Conservation (phyloP, 2,888 invertebrate species). For the Heteromyza rotundicornis region DNA sequence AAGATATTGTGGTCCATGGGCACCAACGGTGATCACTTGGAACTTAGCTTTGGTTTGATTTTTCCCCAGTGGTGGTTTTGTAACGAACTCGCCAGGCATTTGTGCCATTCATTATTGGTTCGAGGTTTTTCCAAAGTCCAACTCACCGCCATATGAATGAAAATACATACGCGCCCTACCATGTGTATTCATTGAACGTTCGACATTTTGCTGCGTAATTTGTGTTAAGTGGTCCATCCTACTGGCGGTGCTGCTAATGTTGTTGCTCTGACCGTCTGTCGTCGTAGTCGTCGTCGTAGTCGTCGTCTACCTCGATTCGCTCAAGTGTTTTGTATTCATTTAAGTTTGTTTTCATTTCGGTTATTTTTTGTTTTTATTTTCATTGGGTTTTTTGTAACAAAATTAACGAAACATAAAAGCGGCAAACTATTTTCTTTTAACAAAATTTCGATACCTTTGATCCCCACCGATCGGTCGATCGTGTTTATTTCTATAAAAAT, state of each 20-base stretch:
- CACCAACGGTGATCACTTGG: neutral
- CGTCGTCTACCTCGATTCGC: constrained; percentile 11
- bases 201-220: constrained; percentile 59
- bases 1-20: neutral
- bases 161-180: no score
- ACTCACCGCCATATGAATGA: no score
- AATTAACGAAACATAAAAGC: constrained; percentile 42
- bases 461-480: constrained; percentile 46
- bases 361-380: constrained; percentile 6
- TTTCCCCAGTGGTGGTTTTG: neutral
- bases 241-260: constrained; percentile 34
- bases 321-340: constrained; percentile 35
- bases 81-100: neutral
- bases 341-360: constrained; percentile 38
- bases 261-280: no score
- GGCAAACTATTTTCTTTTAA: constrained; percentile 41
- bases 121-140: no score
- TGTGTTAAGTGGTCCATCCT: constrained; percentile 58
- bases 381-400: no score
- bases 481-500: constrained; percentile 40
- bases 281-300: no score
- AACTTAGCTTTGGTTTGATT: neutral
- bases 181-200: constrained; percentile 21
- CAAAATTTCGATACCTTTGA: constrained; percentile 38
- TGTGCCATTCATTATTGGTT: neutral